Percentiles rank a stretch among this genome's conserved stretches.
Evolutionary conservation across 2,797 vertebrate species (phyloP).

Genomic region (Sparus aurata): DNA sequence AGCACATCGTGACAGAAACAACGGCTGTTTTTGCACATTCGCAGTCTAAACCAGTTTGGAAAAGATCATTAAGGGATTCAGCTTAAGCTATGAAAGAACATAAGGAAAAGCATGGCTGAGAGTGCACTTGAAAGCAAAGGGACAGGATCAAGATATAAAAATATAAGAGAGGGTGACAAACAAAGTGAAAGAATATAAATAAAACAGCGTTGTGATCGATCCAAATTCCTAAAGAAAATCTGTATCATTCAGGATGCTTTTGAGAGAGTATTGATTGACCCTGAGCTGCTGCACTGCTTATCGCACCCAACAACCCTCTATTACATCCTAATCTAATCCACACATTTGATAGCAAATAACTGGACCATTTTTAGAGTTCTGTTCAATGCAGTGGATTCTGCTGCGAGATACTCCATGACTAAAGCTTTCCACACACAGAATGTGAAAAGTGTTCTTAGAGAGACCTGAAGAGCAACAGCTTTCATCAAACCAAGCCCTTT

Average conservation of each 20-base stretch:
- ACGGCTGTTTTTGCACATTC: neutral
- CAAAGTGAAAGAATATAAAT: slow-evolving; percentile 31
- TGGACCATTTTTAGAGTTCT: slow-evolving; percentile 12
- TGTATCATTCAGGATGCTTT: slow-evolving; percentile 46
- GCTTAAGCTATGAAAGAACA: neutral
- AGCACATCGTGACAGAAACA: neutral
- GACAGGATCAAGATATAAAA: slow-evolving; percentile 14
- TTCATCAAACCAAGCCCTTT: slow-evolving; percentile 1
- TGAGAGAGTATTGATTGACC: slow-evolving; percentile 55
- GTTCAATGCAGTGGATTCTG: slow-evolving; percentile 21
- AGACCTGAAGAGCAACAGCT: slow-evolving; percentile 3
- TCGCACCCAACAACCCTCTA: slow-evolving; percentile 38
- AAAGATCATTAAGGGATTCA: slow-evolving; percentile 14
- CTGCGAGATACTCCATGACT: slow-evolving; percentile 16
- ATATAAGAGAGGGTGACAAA: slow-evolving; percentile 9
- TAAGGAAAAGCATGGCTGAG: neutral
- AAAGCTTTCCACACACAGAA: slow-evolving; percentile 15
- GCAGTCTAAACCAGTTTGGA: neutral
- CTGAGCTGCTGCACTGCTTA: slow-evolving; percentile 45
- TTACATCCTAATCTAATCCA: slow-evolving; percentile 57
- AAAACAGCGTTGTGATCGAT: slow-evolving; percentile 31
- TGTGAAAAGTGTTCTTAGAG: slow-evolving; percentile 21
- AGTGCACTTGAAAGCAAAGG: neutral
- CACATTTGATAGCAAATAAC: slow-evolving; percentile 52
- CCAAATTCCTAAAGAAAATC: slow-evolving; percentile 45